Base-by-base conservation (phyloP, 2,113 vertebrate genomes). In the Acrocephalus kingi region DNA sequence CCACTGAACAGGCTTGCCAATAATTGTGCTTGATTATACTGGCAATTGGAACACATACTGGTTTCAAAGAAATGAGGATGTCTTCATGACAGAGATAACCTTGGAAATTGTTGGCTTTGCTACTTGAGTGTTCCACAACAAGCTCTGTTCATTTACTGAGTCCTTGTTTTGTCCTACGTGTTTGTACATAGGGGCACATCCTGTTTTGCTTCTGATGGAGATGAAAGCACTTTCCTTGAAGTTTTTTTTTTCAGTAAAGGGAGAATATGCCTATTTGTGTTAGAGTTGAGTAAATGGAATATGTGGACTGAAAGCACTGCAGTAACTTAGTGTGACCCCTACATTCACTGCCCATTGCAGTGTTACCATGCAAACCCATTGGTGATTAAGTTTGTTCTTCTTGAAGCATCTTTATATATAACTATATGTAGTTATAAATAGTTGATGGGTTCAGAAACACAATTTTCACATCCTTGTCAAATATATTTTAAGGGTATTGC, bases 31-130 rank as follows among this genome's bases (percentile, higher is more conserved):
- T 72, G 80, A 54, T 91, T 66, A 10, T 48, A 68, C 33, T 91
- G 73, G 59, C 63, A 71, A 31, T 41, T 73, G 81, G 86, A 82
- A 76, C 1, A 15, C 69, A 85, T 87, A 63, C 93, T 85, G 93
- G 63, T 85, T 87, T 94, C 59, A 93, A 54, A 63, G 86, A 93
- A 91, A 91, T 74, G 37, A 88, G 95, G 92, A 92, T 93, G 55
- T 90, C 75, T 93, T 92, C 14, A 2, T 69, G 59, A 59, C 28
- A 62, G 35, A 88, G 92, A 92, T 94, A 96, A 97, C 95, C 71
- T 94, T 97, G 90, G 30, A 54, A 88, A 66, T 62, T 39, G 39
- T 84, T 87, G 62, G 13, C 71, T 72, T 79, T 30, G 23, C 62
- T 83, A 68, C 35, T 69, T 33, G 20, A 71, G 18, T 67, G 55